Conservation (phyloP, 2,113 vertebrate species). For the Crotalus tigris region DNA sequence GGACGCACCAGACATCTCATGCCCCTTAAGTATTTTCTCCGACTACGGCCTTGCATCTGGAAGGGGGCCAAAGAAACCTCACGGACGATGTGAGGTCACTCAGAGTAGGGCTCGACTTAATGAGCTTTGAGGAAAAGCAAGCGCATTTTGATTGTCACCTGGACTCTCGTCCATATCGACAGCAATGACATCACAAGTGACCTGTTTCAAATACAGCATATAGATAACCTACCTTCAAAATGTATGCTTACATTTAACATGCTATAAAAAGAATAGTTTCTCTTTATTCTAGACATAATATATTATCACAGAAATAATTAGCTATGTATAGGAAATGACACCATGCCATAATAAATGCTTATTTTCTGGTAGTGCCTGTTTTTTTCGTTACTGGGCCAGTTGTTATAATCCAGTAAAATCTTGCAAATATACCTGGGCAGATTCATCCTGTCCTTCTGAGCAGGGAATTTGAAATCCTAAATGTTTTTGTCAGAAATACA, state of each 20-base stretch:
- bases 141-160: not conserved
- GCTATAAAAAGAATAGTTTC: not conserved
- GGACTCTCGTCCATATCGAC: not conserved
- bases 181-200: not conserved
- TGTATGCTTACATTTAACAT: not conserved
- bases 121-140: not conserved
- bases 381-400: not conserved
- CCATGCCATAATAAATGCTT: not conserved
- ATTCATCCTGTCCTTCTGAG: not conserved
- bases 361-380: not conserved
- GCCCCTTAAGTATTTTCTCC: not conserved
- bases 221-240: not conserved
- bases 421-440: not conserved
- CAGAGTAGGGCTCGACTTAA: not conserved
- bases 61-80: not conserved
- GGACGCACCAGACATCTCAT: not conserved
- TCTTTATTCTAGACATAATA: not conserved
- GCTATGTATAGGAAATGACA: not conserved
- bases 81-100: not conserved
- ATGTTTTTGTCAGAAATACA: not conserved
- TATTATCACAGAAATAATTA: not conserved
- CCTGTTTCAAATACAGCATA: not conserved
- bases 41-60: not conserved
- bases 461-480: not conserved
- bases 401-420: not conserved